phyloP scores from a whole-genome alignment of 2,113 vertebrate genomes.

The Sebastes fasciatus region DNA sequence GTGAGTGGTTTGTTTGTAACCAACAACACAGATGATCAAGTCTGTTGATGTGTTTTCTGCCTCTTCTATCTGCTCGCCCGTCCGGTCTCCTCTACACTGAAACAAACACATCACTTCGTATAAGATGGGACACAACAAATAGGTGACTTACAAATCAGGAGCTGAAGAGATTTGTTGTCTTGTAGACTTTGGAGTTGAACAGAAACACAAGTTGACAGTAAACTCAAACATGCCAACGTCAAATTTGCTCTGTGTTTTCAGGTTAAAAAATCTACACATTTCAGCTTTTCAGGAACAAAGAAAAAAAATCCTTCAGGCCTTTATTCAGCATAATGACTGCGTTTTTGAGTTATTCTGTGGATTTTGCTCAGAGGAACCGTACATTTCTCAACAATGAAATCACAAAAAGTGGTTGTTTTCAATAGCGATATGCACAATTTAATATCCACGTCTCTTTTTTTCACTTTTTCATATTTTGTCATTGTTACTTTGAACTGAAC shows the following conservation, averaged over 20 bases:
- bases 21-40: slow-evolving; percentile 20
- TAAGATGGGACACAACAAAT: neutral
- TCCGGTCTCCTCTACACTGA: neutral
- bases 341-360: neutral
- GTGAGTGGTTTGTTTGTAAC: slow-evolving; percentile 20
- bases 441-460: neutral
- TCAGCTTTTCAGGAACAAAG: neutral
- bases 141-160: neutral
- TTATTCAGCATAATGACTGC: neutral
- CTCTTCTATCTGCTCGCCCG: neutral
- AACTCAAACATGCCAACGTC: neutral
- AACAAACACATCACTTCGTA: neutral
- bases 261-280: neutral
- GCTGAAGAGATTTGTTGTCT: neutral
- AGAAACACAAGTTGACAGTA: neutral
- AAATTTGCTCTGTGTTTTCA: no score
- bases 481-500: slow-evolving; percentile 14
- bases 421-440: neutral
- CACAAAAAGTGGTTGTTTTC: neutral
- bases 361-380: neutral
- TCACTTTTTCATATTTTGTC: neutral
- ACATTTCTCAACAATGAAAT: neutral
- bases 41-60: slow-evolving; percentile 47
- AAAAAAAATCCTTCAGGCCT: neutral
- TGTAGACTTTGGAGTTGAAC: neutral